A percentile compares a stretch with the other conserved stretches of the same genome.
Conservation (phyloP, 1,140 invertebrate genomes). For the Tetranychus urticae region DNA sequence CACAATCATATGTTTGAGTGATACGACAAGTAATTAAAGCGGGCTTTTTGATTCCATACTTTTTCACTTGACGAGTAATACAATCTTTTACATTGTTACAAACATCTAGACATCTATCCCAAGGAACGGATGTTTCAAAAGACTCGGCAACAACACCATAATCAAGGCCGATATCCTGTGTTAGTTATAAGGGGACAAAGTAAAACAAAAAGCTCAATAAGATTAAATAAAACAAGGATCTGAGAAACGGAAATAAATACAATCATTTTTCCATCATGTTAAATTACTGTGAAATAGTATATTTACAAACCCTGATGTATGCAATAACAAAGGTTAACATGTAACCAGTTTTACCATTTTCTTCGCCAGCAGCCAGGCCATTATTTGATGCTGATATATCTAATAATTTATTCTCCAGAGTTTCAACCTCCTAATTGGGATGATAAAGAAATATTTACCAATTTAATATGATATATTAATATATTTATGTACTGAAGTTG, state of each 20-base stretch:
- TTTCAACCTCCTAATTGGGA: conserved; percentile 33
- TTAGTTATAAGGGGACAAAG: conserved; percentile 6
- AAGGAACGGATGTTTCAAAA: conserved; percentile 93
- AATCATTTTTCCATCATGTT: too few relatives aligned
- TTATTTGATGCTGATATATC: conserved; percentile 37
- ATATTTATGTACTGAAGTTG: too few relatives aligned
- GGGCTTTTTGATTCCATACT: conserved; percentile 30
- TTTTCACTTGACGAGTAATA: conserved; percentile 37
- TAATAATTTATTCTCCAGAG: conserved; percentile 56
- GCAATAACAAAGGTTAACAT: conserved; percentile 94
- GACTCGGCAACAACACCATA: conserved; percentile 77
- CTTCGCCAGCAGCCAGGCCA: conserved; percentile 65
- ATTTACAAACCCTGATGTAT: conserved; percentile 45
- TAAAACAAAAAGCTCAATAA: conserved; percentile 7
- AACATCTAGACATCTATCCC: conserved; percentile 48
- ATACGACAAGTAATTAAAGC: conserved; percentile 52
- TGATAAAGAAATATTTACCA: not conserved
- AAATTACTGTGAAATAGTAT: conserved; percentile 21
- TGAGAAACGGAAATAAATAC: not conserved
- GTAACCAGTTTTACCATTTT: conserved; percentile 82
- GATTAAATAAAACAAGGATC: not conserved
- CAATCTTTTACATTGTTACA: conserved; percentile 71
- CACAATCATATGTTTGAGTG: conserved; percentile 88
- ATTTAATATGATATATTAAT: too few relatives aligned
- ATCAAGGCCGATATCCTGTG: conserved; percentile 58